Conservation (phyloP, 37 sponge, comb jelly and placozoan species). For the Spongilla lacustris region DNA sequence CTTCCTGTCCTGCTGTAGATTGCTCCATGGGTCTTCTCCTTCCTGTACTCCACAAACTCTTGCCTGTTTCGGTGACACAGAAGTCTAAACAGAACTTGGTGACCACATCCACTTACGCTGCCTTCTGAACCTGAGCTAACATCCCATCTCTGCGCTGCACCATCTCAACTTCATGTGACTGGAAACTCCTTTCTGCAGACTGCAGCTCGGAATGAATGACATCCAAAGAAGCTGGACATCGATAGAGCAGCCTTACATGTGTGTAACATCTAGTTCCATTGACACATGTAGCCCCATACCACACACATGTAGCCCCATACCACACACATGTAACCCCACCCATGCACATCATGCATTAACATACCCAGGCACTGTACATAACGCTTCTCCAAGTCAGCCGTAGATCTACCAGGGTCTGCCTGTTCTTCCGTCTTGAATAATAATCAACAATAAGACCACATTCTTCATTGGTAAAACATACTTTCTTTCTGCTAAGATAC, state of each 20-base stretch:
- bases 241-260: not conserved
- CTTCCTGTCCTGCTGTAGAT: conserved; percentile 79
- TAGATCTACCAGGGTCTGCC: conserved; percentile 77
- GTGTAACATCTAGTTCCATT: too few relatives aligned
- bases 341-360: too few relatives aligned
- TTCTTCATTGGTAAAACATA: not conserved
- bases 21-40: conserved; percentile 41
- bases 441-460: not conserved
- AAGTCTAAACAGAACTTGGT: not conserved
- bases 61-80: conserved; percentile 15
- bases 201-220: conserved; percentile 61
- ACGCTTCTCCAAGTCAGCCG: conserved; percentile 92
- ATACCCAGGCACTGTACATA: conserved; percentile 79
- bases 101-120: conserved; percentile 20
- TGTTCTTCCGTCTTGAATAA: conserved; percentile 73
- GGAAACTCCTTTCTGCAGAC: conserved; percentile 35
- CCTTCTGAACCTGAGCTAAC: conserved; percentile 63
- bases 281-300: not conserved
- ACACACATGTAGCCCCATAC: not conserved
- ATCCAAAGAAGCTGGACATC: conserved; percentile 62
- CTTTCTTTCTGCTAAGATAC: conserved; percentile 83
- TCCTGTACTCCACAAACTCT: conserved; percentile 43
- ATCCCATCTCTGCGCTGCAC: conserved; percentile 57
- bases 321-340: too few relatives aligned
- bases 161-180: conserved; percentile 39